phyloP scores from a whole-genome alignment of 2,888 invertebrate species.

The Hypsopygia costalis region DNA sequence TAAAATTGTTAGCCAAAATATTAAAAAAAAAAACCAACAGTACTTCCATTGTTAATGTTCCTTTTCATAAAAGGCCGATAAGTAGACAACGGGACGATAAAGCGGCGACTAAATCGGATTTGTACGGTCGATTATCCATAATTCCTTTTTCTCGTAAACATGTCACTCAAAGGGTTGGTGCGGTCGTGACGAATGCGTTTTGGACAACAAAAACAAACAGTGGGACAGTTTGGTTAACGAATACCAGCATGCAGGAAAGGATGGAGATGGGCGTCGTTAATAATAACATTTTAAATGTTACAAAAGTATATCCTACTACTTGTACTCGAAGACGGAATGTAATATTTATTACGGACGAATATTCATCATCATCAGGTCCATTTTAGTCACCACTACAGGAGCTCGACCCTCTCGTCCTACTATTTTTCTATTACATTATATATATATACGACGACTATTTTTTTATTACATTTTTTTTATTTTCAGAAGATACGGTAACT shows the following conservation, averaged over 20 bases:
- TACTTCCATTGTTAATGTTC: not conserved
- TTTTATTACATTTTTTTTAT: too few relatives aligned
- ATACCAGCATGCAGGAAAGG: conserved; percentile 13
- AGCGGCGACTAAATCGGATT: conserved; percentile 23
- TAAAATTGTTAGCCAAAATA: too few relatives aligned
- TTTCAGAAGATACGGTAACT: too few relatives aligned
- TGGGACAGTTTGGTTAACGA: conserved; percentile 18
- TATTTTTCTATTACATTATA: too few relatives aligned
- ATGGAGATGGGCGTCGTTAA: conserved; percentile 45
- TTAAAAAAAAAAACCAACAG: not conserved
- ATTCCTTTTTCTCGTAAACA: conserved; percentile 23
- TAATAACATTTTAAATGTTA: conserved; percentile 46
- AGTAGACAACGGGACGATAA: conserved; percentile 2
- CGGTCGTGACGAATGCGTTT: conserved; percentile 49
- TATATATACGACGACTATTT: too few relatives aligned
- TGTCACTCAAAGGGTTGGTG: conserved; percentile 16
- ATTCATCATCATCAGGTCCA: too few relatives aligned
- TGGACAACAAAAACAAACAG: conserved; percentile 59
- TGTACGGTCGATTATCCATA: conserved; percentile 27
- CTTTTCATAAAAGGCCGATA: not conserved
- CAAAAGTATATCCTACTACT: conserved; percentile 27
- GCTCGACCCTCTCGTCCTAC: too few relatives aligned
- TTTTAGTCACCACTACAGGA: too few relatives aligned
- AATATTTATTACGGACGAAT: too few relatives aligned
- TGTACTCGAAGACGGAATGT: not conserved